Evolutionary conservation across 1,140 invertebrate species (phyloP), one percentile per base, ranked within the genome.

Genomic region (Nasonia vitripennis): DNA sequence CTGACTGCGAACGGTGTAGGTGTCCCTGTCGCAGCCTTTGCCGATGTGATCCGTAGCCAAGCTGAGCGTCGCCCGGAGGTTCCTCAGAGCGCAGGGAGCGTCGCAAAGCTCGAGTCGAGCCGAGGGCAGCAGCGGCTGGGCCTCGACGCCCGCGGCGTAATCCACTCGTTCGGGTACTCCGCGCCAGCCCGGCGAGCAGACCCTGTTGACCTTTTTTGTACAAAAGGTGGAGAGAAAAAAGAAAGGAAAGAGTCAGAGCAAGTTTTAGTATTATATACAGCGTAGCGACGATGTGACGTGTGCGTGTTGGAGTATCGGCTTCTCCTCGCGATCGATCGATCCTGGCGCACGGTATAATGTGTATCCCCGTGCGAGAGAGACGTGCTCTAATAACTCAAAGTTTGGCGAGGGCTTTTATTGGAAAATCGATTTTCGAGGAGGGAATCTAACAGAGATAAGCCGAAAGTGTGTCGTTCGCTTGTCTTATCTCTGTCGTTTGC

Each of bases 21-120:
- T 98, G 91, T 99, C 98, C 7, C 98, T 93, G 91, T 99, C 98
- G 93, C 98, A 99, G 70, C 97, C 97, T 91, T 96, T 96, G 71
- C 97, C 98, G 87, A 98, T 98, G 91, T 98, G 97, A 68, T 96
- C 95, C 1, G 97, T 97, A 17, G 95, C 95, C 81, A 98, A 92
- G 23, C 95, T 95, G 27, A 98, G 92, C 68, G 95, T 95, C 5
- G 96, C 94, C 70, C 95, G 93, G 2, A 97, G 93, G 80, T 94
- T 94, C 27, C 95, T 94, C 67, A 95, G 91, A 12, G 89, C 95
- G 88, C 98, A 98, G 12, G 96, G 96, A 7, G 97, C 96, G 87
- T 98, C 97, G 93, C 98, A 99, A 41, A 98, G 94, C 88, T 98
- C 97, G 78, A 99, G 93, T n/a, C 95, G 94, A 0, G 98, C 97